Evolutionary conservation across 2,113 vertebrate species (phyloP).

Genomic region (Terrapene triunguis): DNA sequence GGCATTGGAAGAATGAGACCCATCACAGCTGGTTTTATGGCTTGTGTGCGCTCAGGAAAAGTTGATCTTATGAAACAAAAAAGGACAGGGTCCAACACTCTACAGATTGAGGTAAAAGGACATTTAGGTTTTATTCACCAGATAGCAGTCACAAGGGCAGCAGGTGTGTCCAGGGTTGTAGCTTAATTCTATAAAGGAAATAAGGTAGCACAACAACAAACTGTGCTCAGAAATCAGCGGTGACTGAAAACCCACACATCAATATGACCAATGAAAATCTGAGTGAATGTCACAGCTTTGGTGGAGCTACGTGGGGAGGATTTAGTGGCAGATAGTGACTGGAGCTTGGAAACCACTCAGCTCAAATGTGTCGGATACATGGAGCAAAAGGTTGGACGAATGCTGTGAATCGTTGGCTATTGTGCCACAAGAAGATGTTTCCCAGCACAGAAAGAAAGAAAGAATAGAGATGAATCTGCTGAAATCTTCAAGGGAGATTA

Average conservation of each 20-base stretch:
- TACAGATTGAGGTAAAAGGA: background rate
- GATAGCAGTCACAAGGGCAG: background rate
- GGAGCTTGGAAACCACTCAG: background rate
- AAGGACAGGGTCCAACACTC: background rate
- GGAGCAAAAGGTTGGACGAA: background rate
- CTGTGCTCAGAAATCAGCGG: background rate
- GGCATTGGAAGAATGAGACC: background rate
- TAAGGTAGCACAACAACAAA: background rate
- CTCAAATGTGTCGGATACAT: background rate
- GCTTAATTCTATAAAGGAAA: background rate
- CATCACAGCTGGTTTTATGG: background rate
- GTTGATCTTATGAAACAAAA: background rate
- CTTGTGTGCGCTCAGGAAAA: background rate
- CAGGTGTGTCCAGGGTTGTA: background rate
- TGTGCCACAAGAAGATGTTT: background rate
- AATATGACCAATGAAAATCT: background rate
- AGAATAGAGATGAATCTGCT: background rate
- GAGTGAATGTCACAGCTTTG: background rate
- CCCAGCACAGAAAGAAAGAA: background rate
- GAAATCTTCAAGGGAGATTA: constrained; percentile 18
- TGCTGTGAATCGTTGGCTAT: background rate
- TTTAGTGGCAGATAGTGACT: background rate
- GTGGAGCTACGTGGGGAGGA: background rate
- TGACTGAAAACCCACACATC: background rate
- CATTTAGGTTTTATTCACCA: fast-evolving